Percentiles rank a stretch among this genome's conserved stretches.
Evolutionary conservation across 30 jellyfish, hydroid and myxozoan species (phyloP).

Genomic region (Aurelia aurita): DNA sequence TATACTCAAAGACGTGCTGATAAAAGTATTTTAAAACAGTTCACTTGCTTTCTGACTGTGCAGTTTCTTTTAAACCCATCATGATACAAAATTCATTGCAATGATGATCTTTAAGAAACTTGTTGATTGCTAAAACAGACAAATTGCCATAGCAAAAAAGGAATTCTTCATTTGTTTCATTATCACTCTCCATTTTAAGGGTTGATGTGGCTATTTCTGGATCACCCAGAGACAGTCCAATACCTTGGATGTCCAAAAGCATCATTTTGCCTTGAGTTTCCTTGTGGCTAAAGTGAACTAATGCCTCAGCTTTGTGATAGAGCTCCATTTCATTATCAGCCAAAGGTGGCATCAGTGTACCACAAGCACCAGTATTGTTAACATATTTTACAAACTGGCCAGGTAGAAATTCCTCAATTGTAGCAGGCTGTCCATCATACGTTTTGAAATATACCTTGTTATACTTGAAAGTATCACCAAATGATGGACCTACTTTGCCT

Average conservation of each 20-base stretch:
- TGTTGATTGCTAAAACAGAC: background rate
- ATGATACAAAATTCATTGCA: constrained; percentile 13
- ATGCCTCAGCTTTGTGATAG: background rate
- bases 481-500: background rate
- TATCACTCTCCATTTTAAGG: background rate
- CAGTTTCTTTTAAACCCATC: background rate
- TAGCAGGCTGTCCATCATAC: constrained; percentile 3
- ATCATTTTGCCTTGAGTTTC: constrained; percentile 1
- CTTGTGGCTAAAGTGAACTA: constrained; percentile 1
- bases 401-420: constrained; percentile 35
- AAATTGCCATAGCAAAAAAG: constrained; percentile 10
- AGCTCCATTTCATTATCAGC: too few relatives aligned
- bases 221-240: background rate
- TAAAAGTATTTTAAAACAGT: background rate
- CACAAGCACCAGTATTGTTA: constrained; percentile 27
- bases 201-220: constrained; percentile 24
- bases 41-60: background rate
- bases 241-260: constrained; percentile 5
- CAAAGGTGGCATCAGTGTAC: too few relatives aligned
- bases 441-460: constrained; percentile 15
- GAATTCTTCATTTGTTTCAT: background rate
- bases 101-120: background rate
- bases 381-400: constrained; percentile 23
- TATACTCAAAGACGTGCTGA: too few relatives aligned
- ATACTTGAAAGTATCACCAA: constrained; percentile 20